A percentile compares a stretch with the other conserved stretches of the same genome.
phyloP scores from a whole-genome alignment of 2,797 vertebrate genomes.

The Pangasius mekongensis region DNA sequence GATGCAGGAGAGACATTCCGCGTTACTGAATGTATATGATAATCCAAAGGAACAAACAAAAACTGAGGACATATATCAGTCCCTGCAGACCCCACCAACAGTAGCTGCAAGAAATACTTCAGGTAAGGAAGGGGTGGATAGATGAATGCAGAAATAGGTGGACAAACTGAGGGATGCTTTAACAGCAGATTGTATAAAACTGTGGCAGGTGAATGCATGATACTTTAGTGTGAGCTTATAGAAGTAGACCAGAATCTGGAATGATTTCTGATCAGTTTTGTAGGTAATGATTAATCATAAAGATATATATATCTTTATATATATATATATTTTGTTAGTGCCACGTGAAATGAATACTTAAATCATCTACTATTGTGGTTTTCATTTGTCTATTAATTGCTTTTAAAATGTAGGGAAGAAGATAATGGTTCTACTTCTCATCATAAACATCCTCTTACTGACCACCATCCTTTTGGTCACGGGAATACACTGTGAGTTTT shows the following conservation, averaged over 20 bases:
- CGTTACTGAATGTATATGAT: slow-evolving; percentile 9
- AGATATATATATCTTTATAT: not conserved
- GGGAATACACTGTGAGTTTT: not conserved
- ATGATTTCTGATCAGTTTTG: not conserved
- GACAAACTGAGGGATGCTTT: not conserved
- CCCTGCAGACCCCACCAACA: not conserved
- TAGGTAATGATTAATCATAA: not conserved
- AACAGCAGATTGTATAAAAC: not conserved
- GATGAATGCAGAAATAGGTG: not conserved
- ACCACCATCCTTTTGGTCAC: not conserved
- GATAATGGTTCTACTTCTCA: not conserved
- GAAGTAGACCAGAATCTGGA: not conserved
- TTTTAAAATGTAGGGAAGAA: not conserved
- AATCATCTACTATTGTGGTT: not conserved
- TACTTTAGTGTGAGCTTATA: not conserved
- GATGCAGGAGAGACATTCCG: slow-evolving; percentile 25
- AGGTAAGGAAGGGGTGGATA: slow-evolving; percentile 35
- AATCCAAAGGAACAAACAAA: not conserved
- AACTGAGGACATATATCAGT: slow-evolving; percentile 46
- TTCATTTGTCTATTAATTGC: not conserved
- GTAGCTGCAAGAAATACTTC: not conserved
- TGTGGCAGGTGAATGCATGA: not conserved
- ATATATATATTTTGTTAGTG: not conserved
- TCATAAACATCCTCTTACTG: not conserved
- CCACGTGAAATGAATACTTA: not conserved